phyloP scores from a whole-genome alignment of 2,113 vertebrate species.

The Mastomys natalensis region DNA sequence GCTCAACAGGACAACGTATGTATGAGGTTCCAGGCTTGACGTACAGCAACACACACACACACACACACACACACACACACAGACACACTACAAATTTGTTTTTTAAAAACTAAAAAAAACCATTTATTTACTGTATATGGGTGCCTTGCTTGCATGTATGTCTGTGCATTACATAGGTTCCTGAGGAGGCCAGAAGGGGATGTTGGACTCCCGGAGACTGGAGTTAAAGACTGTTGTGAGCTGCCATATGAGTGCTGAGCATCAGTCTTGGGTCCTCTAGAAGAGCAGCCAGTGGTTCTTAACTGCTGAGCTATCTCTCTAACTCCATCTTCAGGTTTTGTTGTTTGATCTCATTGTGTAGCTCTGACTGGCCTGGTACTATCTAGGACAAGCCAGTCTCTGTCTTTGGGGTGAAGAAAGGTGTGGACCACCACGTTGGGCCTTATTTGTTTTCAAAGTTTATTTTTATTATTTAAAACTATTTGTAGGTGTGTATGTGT shows the following conservation, averaged over 20 bases:
- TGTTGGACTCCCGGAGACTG: background rate
- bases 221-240: background rate
- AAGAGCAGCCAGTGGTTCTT: background rate
- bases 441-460: background rate
- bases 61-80: too few species aligned
- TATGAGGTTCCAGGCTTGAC: too few species aligned
- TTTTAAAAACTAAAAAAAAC: background rate
- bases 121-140: background rate
- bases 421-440: background rate
- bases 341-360: background rate
- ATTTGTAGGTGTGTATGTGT: background rate
- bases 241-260: background rate
- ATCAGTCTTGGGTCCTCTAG: background rate
- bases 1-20: background rate
- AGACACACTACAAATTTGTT: background rate
- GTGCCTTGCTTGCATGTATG: background rate
- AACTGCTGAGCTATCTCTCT: background rate
- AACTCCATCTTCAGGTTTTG: too few species aligned
- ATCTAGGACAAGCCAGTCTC: background rate
- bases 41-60: too few species aligned
- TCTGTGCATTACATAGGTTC: background rate
- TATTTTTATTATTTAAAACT: background rate
- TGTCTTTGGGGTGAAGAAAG: background rate
- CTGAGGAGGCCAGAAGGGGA: background rate
- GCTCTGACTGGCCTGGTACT: too few species aligned